Evolutionary conservation across 1,140 invertebrate genomes (phyloP).

Genomic region (Drosophila guanche): DNA sequence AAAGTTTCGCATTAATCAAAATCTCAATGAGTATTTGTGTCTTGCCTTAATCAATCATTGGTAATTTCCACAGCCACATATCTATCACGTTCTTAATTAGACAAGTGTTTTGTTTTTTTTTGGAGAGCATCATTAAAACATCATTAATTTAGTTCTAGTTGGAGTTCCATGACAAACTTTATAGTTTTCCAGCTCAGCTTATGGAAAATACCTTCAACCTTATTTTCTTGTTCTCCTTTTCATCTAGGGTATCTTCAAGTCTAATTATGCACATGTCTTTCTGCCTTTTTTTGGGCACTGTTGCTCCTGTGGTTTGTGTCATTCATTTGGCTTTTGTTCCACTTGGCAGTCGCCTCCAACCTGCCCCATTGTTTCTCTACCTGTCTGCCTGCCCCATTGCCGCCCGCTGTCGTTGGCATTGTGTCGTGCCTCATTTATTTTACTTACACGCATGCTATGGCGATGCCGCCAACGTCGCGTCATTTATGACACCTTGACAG

Average conservation of each 20-base stretch:
- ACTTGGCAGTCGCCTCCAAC: constrained; percentile 19
- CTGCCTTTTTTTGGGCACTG: constrained; percentile 50
- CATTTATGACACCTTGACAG: constrained; percentile 80
- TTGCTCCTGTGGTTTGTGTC: constrained; percentile 74
- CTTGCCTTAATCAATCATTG: too few species aligned
- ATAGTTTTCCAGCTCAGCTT: not conserved
- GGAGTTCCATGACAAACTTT: too few species aligned
- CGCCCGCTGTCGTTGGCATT: constrained; percentile 55
- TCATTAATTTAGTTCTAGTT: too few species aligned
- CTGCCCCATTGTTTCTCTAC: not conserved
- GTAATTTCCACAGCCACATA: too few species aligned
- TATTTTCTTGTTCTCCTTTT: not conserved
- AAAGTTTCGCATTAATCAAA: too few species aligned
- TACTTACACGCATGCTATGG: constrained; percentile 75
- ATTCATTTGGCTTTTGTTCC: constrained; percentile 79
- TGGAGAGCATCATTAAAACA: not conserved
- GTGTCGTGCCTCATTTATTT: constrained; percentile 79
- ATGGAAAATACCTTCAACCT: not conserved
- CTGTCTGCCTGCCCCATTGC: too few species aligned
- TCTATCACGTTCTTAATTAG: not conserved
- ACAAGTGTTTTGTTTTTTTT: not conserved
- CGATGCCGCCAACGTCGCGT: constrained; percentile 59
- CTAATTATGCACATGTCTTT: constrained; percentile 2
- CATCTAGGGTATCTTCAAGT: constrained; percentile 16
- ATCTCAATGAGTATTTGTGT: too few species aligned